phyloP scores from a whole-genome alignment of 2,888 invertebrate species.

The Agapostemon virescens region DNA sequence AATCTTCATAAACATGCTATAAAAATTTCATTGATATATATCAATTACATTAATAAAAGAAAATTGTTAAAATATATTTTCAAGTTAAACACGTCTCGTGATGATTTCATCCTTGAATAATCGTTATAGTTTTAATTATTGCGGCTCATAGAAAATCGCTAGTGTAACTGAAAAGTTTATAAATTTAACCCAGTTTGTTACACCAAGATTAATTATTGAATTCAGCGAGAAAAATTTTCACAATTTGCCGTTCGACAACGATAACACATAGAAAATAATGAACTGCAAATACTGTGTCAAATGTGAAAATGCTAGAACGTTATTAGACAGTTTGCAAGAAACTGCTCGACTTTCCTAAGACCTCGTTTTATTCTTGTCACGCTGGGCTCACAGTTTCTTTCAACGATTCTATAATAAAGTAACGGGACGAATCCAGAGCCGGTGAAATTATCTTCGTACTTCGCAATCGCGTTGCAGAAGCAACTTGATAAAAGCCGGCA shows the following conservation, averaged over 20 bases:
- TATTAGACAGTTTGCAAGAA: background rate
- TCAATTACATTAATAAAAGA: background rate
- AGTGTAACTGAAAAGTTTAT: background rate
- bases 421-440: background rate
- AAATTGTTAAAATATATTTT: background rate
- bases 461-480: background rate
- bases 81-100: background rate
- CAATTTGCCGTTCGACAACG: background rate
- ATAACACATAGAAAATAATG: background rate
- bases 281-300: background rate
- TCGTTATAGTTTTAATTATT: background rate
- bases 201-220: background rate
- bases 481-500: background rate
- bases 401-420: background rate
- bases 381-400: background rate
- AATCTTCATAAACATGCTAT: background rate
- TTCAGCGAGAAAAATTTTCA: background rate
- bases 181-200: background rate
- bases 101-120: too few species aligned
- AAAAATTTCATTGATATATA: background rate
- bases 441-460: background rate
- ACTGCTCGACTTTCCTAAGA: background rate
- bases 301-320: background rate
- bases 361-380: background rate
- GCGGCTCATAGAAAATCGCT: background rate